Percentiles rank a stretch among this genome's conserved stretches.
These are phyloP conservation scores for Ophioderma brevispina DNA, from an alignment of 35 echinoderm and acorn worm species.

Conservation along the genomic window DNA sequence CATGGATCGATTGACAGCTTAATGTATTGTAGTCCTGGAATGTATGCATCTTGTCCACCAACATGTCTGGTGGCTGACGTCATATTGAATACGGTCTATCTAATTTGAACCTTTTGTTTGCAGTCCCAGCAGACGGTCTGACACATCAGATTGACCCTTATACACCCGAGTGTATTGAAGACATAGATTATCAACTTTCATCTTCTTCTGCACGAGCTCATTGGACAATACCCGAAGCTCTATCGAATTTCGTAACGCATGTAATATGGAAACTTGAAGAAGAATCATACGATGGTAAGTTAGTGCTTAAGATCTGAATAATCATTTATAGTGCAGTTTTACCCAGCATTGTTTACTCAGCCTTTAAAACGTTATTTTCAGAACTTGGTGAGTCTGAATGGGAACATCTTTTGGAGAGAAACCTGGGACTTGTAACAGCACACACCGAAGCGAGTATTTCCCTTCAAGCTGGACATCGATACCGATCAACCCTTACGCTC, in stretches of 20 bases:
- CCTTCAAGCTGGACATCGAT: not conserved
- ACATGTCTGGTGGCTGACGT: too few relatives aligned
- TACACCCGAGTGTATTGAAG: not conserved
- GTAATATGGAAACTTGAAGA: not conserved
- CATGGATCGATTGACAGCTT: too few relatives aligned
- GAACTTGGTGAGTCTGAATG: not conserved
- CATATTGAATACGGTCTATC: too few relatives aligned
- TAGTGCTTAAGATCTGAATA: not conserved
- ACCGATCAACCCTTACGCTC: not conserved
- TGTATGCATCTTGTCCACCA: too few relatives aligned
- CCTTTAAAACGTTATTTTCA: not conserved
- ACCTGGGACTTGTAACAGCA: not conserved
- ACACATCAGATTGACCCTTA: not conserved
- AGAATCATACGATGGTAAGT: not conserved
- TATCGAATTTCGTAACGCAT: not conserved
- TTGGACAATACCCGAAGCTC: not conserved
- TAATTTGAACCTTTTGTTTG: too few relatives aligned
- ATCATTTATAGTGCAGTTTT: not conserved
- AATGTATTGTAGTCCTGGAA: too few relatives aligned
- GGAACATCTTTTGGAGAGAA: not conserved
- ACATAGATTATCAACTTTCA: not conserved
- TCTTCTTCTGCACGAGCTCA: too few relatives aligned
- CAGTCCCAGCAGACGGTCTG: not conserved
- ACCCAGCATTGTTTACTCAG: not conserved
- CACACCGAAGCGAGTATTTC: too few relatives aligned